Evolutionary conservation across 53 echinoderm and acorn worm genomes (phyloP).

Genomic region (Hippasteria phrygiana): DNA sequence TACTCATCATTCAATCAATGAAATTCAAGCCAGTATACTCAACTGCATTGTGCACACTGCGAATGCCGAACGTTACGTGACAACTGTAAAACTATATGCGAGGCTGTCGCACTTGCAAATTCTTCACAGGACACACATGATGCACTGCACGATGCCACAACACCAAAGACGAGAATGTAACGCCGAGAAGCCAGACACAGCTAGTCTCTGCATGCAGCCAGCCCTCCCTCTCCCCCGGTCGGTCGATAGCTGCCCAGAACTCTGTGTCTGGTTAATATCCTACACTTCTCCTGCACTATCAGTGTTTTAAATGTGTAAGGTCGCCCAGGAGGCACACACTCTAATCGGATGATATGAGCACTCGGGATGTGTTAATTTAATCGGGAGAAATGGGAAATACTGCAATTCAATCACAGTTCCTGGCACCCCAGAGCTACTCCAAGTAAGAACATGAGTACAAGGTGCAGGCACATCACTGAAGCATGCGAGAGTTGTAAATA

Average conservation of each 20-base stretch:
- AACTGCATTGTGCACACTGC: neutral
- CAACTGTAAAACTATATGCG: neutral
- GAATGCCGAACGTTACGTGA: neutral
- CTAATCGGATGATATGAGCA: conserved; percentile 43
- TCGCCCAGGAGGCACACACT: neutral
- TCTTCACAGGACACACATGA: no score
- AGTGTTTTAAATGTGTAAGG: neutral
- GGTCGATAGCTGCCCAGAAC: no score
- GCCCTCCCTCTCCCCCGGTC: no score
- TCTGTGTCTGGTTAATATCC: neutral
- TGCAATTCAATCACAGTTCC: neutral
- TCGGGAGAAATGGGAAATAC: conserved; percentile 4
- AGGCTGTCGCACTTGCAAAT: no score
- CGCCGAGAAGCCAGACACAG: no score
- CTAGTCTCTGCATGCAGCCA: no score
- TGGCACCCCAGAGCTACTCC: no score
- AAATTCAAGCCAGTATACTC: conserved; percentile 10
- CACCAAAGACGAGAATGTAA: no score
- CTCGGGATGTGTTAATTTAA: conserved; percentile 46
- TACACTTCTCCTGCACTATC: neutral
- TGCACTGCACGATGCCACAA: no score
- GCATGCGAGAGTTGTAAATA: no score
- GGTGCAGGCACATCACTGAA: no score
- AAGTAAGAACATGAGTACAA: no score
- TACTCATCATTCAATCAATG: neutral